phyloP scores from a whole-genome alignment of 2,113 vertebrate species.

The Callipepla squamata region DNA sequence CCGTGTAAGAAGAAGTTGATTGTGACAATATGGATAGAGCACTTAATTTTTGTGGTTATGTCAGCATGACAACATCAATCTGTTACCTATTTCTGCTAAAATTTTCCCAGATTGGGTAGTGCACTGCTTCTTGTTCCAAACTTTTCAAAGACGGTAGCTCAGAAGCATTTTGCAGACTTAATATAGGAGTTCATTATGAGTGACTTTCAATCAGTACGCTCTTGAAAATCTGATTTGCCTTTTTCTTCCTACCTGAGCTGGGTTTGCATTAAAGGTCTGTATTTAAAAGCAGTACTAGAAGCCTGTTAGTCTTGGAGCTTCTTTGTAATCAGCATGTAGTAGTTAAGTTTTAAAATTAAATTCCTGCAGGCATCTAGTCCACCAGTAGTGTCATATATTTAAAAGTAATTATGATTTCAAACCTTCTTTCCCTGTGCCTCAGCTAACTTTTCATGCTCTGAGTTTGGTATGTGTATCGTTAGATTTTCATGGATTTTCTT shows the following conservation, averaged over 20 bases:
- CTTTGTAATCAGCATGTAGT: constrained; percentile 12
- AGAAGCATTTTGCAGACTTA: constrained; percentile 16
- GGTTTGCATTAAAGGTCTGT: constrained; percentile 3
- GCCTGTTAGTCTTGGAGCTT: constrained; percentile 33
- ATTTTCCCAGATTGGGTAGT: neutral
- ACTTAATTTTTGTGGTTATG: neutral
- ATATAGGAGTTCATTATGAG: neutral
- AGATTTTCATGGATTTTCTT: constrained; percentile 71
- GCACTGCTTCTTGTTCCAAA: neutral
- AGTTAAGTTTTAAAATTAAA: constrained; percentile 67
- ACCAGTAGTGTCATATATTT: constrained; percentile 39
- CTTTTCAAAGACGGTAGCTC: neutral
- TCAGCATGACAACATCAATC: neutral
- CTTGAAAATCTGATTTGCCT: constrained; percentile 1
- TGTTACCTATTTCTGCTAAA: neutral
- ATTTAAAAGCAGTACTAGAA: constrained; percentile 1
- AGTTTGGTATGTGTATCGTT: constrained; percentile 57
- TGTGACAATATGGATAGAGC: neutral
- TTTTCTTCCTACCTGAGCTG: constrained; percentile 15
- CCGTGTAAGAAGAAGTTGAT: neutral
- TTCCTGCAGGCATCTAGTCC: constrained; percentile 49
- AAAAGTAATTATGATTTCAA: constrained; percentile 71
- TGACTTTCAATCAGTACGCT: neutral
- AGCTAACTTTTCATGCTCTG: constrained; percentile 48
- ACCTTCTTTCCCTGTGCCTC: constrained; percentile 37